Conservation (phyloP, 2,797 vertebrate species). For the Pseudochirops cupreus region DNA sequence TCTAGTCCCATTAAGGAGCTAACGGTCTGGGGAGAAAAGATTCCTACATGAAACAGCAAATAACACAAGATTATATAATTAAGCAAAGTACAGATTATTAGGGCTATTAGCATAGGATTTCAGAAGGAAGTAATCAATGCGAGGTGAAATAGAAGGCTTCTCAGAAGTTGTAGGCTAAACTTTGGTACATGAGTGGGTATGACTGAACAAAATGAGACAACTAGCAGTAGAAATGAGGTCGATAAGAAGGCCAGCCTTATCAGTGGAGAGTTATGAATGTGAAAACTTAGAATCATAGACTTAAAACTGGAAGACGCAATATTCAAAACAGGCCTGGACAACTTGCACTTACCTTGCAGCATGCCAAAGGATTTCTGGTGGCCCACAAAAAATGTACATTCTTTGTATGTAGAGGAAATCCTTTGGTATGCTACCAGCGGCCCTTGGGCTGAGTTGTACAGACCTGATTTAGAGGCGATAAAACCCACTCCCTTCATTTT, state of each 20-base stretch:
- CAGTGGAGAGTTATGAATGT: background rate
- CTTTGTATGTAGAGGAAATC: too few species aligned
- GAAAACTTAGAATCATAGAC: background rate
- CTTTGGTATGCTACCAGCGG: too few species aligned
- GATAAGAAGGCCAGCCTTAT: background rate
- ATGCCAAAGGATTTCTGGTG: too few species aligned
- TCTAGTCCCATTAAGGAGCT: background rate
- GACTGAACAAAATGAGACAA: background rate
- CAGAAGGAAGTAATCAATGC: background rate
- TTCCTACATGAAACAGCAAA: background rate
- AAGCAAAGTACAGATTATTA: too few species aligned
- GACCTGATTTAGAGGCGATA: background rate
- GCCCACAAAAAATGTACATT: too few species aligned
- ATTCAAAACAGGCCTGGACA: background rate
- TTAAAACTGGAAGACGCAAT: background rate
- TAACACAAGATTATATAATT: fast-evolving
- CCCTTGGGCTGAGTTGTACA: too few species aligned
- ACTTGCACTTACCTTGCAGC: too few species aligned
- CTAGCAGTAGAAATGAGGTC: background rate
- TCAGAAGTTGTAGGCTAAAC: background rate
- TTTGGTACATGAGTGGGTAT: background rate
- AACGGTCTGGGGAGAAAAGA: background rate
- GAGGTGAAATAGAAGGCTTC: background rate
- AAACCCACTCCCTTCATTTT: background rate
- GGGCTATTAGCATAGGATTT: background rate